phyloP scores from a whole-genome alignment of 2,888 invertebrate genomes.

The Kryphioiulus occultus region DNA sequence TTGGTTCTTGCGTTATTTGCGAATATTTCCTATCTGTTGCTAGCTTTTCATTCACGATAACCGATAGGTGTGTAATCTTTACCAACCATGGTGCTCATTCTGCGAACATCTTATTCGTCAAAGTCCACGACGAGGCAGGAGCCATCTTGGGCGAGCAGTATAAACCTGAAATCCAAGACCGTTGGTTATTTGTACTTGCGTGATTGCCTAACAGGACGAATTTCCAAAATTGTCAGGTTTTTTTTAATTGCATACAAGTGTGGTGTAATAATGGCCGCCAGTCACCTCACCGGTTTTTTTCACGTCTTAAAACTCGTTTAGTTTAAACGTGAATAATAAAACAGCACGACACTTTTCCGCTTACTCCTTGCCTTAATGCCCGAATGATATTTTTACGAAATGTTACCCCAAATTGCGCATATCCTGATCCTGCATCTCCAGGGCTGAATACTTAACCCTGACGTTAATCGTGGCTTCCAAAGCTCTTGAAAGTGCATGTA shows the following conservation, averaged over 20 bases:
- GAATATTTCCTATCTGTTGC: neutral
- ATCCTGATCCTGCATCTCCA: too few species aligned
- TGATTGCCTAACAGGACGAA: neutral
- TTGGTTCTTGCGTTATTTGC: neutral
- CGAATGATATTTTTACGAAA: neutral
- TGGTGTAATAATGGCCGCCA: neutral
- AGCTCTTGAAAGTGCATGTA: neutral
- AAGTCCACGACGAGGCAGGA: neutral
- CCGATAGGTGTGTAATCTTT: neutral
- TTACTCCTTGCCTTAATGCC: neutral
- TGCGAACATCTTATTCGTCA: neutral
- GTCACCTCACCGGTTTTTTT: neutral
- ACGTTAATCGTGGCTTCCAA: neutral
- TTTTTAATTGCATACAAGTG: neutral
- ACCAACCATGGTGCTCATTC: neutral
- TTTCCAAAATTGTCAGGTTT: neutral
- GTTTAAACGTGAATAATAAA: neutral
- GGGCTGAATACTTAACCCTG: neutral
- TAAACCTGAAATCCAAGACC: neutral
- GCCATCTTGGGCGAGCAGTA: neutral
- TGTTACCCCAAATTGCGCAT: neutral
- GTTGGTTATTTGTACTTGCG: neutral
- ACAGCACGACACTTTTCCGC: neutral
- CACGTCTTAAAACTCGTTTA: neutral
- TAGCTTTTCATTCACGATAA: neutral